Conservation (phyloP, 2,797 vertebrate species). For the Lepus oiostolus region DNA sequence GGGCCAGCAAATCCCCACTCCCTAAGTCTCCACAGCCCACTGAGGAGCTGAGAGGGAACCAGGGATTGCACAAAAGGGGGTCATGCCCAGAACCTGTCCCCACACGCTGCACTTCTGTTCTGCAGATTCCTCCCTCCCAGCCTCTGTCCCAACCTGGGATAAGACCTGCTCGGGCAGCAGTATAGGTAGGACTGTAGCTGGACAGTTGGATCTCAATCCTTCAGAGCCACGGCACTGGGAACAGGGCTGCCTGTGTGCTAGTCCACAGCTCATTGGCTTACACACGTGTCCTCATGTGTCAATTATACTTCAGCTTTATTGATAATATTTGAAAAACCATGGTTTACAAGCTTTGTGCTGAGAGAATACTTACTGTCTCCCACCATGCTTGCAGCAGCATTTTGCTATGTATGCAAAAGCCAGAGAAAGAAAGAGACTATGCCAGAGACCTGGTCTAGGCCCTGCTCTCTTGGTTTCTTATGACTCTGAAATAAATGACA, state of each 20-base stretch:
- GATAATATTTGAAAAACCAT: not conserved
- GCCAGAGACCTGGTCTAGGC: not conserved
- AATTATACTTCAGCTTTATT: not conserved
- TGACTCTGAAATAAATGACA: constrained; percentile 7
- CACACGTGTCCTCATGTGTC: not conserved
- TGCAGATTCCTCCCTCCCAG: not conserved
- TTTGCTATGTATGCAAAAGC: not conserved
- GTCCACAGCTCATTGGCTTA: rapidly evolving
- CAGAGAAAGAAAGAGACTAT: not conserved
- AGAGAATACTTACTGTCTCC: not conserved
- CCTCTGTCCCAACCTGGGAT: not conserved
- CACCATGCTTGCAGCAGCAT: not conserved
- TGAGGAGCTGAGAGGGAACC: not conserved
- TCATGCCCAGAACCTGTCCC: not conserved
- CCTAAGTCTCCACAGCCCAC: not conserved
- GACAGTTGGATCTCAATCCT: not conserved
- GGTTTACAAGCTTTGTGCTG: not conserved
- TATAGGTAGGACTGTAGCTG: rapidly evolving
- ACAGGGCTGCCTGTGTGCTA: not conserved
- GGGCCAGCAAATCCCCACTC: not conserved
- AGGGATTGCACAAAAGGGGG: not conserved
- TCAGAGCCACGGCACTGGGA: rapidly evolving
- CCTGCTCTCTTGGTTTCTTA: not conserved
- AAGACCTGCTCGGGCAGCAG: rapidly evolving
- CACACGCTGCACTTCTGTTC: rapidly evolving